A percentile compares a stretch with the other conserved stretches of the same genome.
Evolutionary conservation across 53 echinoderm and acorn worm genomes (phyloP).

Genomic region (Temnopleurus reevesii): DNA sequence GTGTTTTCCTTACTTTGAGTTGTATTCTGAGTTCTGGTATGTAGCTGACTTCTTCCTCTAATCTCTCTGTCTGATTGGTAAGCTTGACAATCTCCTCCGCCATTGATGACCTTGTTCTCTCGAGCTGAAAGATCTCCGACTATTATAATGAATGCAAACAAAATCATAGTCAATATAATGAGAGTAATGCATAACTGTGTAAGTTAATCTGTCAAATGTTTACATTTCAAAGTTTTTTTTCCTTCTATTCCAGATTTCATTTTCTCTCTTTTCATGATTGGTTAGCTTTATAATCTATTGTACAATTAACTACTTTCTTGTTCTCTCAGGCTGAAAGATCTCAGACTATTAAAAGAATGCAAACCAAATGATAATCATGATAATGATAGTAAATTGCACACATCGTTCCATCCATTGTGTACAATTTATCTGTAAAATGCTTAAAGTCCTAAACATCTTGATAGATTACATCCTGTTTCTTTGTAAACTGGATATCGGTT

Average conservation of each 20-base stretch:
- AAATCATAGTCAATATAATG: no score
- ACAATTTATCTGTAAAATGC: no score
- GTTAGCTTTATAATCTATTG: conserved; percentile 92
- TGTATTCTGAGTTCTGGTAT: conserved; percentile 82
- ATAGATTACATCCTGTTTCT: conserved; percentile 76
- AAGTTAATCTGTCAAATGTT: no score
- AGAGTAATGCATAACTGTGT: no score
- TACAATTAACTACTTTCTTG: conserved; percentile 92
- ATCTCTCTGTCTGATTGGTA: conserved; percentile 80
- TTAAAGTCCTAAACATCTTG: no score
- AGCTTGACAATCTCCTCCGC: conserved; percentile 96
- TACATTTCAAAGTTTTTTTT: no score
- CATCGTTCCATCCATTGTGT: no score
- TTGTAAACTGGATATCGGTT: conserved; percentile 83
- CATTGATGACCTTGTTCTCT: conserved; percentile 94
- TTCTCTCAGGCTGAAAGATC: conserved; percentile 86
- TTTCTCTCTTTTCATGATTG: conserved; percentile 80
- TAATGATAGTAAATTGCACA: no score
- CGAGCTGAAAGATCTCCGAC: conserved; percentile 87
- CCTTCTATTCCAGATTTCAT: no score
- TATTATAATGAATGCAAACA: no score
- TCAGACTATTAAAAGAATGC: conserved; percentile 73
- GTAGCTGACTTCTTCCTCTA: conserved; percentile 79
- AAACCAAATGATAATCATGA: no score
- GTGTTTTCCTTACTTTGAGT: conserved; percentile 64